phyloP scores from a whole-genome alignment of 2,888 invertebrate genomes.

The Unio delphinus region DNA sequence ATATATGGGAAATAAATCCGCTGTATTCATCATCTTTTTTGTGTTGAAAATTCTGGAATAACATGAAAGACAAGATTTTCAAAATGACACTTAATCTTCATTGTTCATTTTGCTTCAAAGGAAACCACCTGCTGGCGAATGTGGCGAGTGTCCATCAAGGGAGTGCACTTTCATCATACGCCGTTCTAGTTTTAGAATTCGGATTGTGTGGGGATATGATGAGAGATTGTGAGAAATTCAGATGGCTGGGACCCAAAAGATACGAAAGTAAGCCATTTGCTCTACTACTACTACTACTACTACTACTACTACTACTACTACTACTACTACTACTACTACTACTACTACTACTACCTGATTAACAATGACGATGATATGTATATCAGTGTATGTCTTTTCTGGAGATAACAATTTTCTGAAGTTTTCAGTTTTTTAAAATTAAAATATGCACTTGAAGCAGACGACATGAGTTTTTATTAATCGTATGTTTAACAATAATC shows the following conservation, averaged over 20 bases:
- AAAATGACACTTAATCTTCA: not conserved
- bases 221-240: conserved; percentile 55
- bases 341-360: not conserved
- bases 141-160: conserved; percentile 56
- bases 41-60: too few species aligned
- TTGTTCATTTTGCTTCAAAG: conserved; percentile 13
- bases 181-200: conserved; percentile 53
- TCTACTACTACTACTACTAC: not conserved
- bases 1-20: too few species aligned
- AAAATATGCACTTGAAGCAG: too few species aligned
- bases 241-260: conserved; percentile 59
- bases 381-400: not conserved
- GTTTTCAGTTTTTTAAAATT: too few species aligned
- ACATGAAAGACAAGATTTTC: too few species aligned
- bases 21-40: too few species aligned
- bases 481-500: not conserved
- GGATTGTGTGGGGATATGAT: conserved; percentile 62
- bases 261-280: conserved; percentile 45
- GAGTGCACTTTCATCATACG: conserved; percentile 41
- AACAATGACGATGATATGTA: not conserved
- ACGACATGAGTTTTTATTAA: too few species aligned
- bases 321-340: not conserved
- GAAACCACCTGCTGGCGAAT: conserved; percentile 45
- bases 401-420: too few species aligned
- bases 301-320: conserved; percentile 1